Conservation (phyloP, 2,113 vertebrate species). For the Lepus europaeus region DNA sequence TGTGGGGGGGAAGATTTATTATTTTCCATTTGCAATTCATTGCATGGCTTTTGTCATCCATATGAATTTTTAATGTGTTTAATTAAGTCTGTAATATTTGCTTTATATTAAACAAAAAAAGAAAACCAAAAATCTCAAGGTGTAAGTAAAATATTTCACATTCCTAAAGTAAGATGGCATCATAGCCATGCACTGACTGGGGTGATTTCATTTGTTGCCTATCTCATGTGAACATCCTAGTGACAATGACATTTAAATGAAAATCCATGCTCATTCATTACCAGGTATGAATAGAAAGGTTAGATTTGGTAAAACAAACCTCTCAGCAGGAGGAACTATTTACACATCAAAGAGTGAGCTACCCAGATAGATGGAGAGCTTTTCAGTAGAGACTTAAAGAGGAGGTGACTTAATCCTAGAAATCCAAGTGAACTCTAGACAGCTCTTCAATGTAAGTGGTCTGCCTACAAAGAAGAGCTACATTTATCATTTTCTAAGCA, state of each 20-base stretch:
- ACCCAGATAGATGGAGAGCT: slow-evolving; percentile 48
- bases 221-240: slow-evolving; percentile 73
- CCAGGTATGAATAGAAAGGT: slow-evolving; percentile 57
- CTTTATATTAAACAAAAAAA: neutral
- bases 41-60: neutral
- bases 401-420: slow-evolving; percentile 39
- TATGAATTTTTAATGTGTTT: neutral
- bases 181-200: neutral
- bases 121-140: neutral
- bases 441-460: slow-evolving; percentile 12
- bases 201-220: slow-evolving; percentile 28
- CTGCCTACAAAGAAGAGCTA: neutral
- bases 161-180: neutral
- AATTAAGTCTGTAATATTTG: neutral
- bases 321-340: slow-evolving; percentile 60
- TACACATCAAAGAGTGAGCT: slow-evolving; percentile 75
- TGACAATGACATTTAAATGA: slow-evolving; percentile 70
- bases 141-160: neutral
- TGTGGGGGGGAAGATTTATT: neutral
- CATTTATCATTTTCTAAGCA: slow-evolving; percentile 5
- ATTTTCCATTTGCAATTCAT: slow-evolving; percentile 23
- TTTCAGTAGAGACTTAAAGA: slow-evolving; percentile 60
- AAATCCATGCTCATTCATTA: slow-evolving; percentile 56
- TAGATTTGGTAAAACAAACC: slow-evolving; percentile 61
- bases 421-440: neutral